Evolutionary conservation across 2,888 invertebrate genomes (phyloP).

Genomic region (Clostera curtula): DNA sequence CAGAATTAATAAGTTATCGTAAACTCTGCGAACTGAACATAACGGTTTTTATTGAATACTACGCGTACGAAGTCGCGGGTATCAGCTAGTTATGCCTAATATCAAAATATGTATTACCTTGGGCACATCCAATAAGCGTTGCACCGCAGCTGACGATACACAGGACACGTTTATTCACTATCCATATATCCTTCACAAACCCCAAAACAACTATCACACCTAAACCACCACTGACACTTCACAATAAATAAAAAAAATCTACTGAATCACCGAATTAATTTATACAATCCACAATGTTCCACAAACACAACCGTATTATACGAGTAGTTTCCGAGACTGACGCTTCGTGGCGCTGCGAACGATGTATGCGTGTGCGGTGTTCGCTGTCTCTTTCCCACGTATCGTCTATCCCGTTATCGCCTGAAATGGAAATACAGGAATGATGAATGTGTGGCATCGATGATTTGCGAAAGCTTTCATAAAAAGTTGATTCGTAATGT

Average conservation of each 20-base stretch:
- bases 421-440: constrained; percentile 30
- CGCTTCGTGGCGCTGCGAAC: constrained; percentile 30
- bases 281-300: neutral
- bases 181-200: constrained; percentile 1
- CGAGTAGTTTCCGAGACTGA: constrained; percentile 34
- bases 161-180: constrained; percentile 7
- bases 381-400: constrained; percentile 7
- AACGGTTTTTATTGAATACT: no score
- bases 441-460: constrained; percentile 34
- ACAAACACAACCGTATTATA: constrained; percentile 18
- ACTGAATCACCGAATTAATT: neutral
- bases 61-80: no score
- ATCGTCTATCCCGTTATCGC: neutral
- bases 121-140: constrained; percentile 21
- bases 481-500: constrained; percentile 36
- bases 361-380: constrained; percentile 20
- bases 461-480: constrained; percentile 37
- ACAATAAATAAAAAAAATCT: no score
- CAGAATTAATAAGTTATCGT: neutral
- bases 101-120: constrained; percentile 14
- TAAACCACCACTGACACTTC: no score
- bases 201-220: neutral
- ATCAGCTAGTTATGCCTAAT: no score
- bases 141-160: constrained; percentile 9
- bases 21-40: no score